Percentiles rank a stretch among this genome's conserved stretches.
phyloP scores from a whole-genome alignment of 2,888 invertebrate genomes.

The Nudaria mundana region DNA sequence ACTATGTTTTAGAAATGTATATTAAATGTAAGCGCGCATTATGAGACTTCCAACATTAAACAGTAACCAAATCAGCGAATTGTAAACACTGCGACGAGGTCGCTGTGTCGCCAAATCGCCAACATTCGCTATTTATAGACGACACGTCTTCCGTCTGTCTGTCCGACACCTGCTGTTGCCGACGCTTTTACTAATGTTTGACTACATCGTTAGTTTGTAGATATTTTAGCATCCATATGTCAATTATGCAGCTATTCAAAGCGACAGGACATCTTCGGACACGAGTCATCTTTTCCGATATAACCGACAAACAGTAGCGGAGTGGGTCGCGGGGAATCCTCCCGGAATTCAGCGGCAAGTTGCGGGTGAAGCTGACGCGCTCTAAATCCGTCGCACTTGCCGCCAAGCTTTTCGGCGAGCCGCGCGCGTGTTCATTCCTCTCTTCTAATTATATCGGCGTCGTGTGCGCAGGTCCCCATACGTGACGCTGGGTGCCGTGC shows the following conservation, averaged over 20 bases:
- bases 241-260: constrained; percentile 45
- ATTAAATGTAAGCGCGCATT: too few relatives aligned
- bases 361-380: constrained; percentile 65
- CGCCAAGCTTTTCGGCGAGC: constrained; percentile 66
- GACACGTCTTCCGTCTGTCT: constrained; percentile 75
- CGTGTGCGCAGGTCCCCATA: constrained; percentile 76
- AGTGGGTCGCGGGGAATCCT: constrained; percentile 76
- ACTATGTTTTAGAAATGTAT: too few relatives aligned
- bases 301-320: constrained; percentile 56
- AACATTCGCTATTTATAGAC: constrained; percentile 69
- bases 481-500: constrained; percentile 86
- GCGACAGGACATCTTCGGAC: constrained; percentile 34
- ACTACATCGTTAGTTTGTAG: constrained; percentile 33
- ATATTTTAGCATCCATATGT: constrained; percentile 29
- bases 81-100: constrained; percentile 75
- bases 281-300: constrained; percentile 61
- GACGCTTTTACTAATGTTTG: constrained; percentile 40
- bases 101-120: constrained; percentile 70
- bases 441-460: constrained; percentile 48
- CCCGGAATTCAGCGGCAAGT: constrained; percentile 69
- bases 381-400: constrained; percentile 77
- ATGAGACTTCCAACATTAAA: constrained; percentile 22
- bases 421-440: constrained; percentile 46
- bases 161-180: constrained; percentile 63
- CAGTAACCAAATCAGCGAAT: constrained; percentile 55